A percentile compares a stretch with the other conserved stretches of the same genome.
These are phyloP conservation scores for Watersipora subatra DNA, from an alignment of 1,140 invertebrate genomes.

Conservation along the genomic window DNA sequence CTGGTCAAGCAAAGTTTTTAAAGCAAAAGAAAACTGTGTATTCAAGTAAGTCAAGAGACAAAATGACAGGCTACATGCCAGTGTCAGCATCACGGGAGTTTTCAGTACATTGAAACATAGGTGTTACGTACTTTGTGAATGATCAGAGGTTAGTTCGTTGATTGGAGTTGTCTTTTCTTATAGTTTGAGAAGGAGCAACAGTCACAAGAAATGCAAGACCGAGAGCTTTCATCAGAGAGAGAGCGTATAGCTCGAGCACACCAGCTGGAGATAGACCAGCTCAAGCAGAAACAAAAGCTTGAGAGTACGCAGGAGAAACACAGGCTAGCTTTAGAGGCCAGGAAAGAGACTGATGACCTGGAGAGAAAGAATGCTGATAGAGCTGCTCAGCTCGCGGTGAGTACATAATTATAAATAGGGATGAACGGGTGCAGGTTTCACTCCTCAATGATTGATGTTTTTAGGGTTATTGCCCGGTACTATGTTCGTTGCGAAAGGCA, in stretches of 20 bases:
- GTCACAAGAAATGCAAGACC: constrained; percentile 24
- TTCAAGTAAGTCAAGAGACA: background rate
- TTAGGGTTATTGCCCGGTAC: background rate
- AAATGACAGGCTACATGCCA: background rate
- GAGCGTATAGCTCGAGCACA: constrained; percentile 22
- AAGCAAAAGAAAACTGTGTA: background rate
- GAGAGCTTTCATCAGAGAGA: constrained; percentile 27
- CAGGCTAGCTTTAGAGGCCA: constrained; percentile 15
- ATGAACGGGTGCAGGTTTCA: constrained; percentile 2
- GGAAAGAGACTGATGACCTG: constrained; percentile 5
- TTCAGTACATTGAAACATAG: background rate
- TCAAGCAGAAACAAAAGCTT: background rate
- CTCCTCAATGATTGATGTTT: background rate
- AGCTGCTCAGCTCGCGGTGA: constrained; percentile 12
- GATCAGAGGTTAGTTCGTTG: background rate
- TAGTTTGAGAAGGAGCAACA: constrained; percentile 26
- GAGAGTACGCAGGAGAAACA: constrained; percentile 13
- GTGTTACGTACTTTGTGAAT: background rate
- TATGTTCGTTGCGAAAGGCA: too few species aligned
- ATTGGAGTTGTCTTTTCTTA: constrained; percentile 4
- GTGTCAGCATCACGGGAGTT: background rate
- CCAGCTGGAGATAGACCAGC: background rate
- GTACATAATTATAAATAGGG: too few species aligned
- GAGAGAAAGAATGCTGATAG: constrained; percentile 13
- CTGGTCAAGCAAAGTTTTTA: background rate